Conservation (phyloP, 1,140 invertebrate genomes). For the Saxidomus purpurata region DNA sequence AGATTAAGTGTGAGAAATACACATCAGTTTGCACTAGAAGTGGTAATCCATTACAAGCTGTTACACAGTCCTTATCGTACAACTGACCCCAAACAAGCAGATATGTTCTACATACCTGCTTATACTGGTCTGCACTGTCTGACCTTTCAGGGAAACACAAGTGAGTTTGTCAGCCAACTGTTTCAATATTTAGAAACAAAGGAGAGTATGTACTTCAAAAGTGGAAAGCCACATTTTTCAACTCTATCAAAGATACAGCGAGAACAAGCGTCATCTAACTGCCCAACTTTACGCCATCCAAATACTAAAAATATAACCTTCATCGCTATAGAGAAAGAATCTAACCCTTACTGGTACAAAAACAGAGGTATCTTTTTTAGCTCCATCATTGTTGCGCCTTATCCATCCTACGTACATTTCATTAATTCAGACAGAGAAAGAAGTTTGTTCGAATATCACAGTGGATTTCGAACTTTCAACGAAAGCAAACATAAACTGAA, state of each 20-base stretch:
- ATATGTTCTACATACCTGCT: conserved; percentile 79
- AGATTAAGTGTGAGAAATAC: conserved; percentile 65
- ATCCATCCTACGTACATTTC: conserved; percentile 79
- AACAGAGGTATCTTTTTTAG: background rate
- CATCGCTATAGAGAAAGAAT: conserved; percentile 76
- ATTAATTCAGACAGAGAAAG: background rate
- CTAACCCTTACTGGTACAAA: conserved; percentile 23
- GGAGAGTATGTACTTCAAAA: conserved; percentile 56
- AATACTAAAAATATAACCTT: conserved; percentile 63
- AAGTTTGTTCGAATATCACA: conserved; percentile 9
- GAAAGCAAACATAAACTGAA: conserved; percentile 6
- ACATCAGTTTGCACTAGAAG: conserved; percentile 78
- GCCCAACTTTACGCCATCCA: conserved; percentile 69
- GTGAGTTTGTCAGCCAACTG: conserved; percentile 44
- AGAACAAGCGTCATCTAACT: conserved; percentile 66
- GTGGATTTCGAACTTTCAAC: background rate
- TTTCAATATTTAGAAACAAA: conserved; percentile 59
- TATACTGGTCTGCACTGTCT: conserved; percentile 74
- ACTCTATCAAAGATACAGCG: conserved; percentile 76
- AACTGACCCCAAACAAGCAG: conserved; percentile 71
- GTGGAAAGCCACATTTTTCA: conserved; percentile 76
- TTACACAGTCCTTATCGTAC: conserved; percentile 74
- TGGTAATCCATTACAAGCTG: conserved; percentile 79
- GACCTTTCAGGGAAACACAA: conserved; percentile 27
- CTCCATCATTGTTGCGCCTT: conserved; percentile 74